Base-by-base conservation (phyloP, 2,888 invertebrate genomes). In the Graphium colonna region DNA sequence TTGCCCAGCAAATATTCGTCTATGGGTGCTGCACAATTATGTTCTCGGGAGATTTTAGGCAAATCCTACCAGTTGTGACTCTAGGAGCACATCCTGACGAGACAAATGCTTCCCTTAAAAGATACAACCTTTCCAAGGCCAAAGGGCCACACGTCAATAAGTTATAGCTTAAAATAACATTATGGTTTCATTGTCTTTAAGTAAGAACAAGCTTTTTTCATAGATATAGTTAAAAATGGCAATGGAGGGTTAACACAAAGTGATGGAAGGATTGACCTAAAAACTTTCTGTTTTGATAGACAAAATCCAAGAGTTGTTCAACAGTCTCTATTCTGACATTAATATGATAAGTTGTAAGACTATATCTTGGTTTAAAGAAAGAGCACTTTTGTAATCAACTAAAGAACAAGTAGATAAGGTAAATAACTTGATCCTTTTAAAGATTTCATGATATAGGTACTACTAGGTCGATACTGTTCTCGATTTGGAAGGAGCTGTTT, bases 11-110 rank as follows among this genome's bases (percentile, higher is more conserved):
- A 55, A 46, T 57, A 64, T 56, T 40, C 46, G 51, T 60, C 62
- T 50, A 62, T 64, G 62, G 63, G 63, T 58, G 63, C 61, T 57
- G 58, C 51, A 61, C 63, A 55, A 56, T 64, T 57, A 48, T 61
- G 44, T 60, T 65, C 47, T 63, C 61, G 44, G 63, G 61, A 58
- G 63, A 65, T 41, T 65, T 64, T 26, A 54, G 56, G 42, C 62
- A 67, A 61, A 67, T 59, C 52, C 56, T 67, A 58, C 64, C 67
- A 51, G 60, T 63, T 54, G 57, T 68, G 41, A 59, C 62, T 58
- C 46, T 61, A 60, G 57, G 60, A 58, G 61, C 61, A 49, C 56
- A 55, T 52, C 61, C 64, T 41, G 64, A 65, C 57, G 60, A 67
- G 58, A 60, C 61, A 57, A 67, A 63, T 60, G 59, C 60, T 52